These are phyloP conservation scores for Mermis nigrescens DNA, from an alignment of 2,888 invertebrate genomes.

Conservation along the genomic window DNA sequence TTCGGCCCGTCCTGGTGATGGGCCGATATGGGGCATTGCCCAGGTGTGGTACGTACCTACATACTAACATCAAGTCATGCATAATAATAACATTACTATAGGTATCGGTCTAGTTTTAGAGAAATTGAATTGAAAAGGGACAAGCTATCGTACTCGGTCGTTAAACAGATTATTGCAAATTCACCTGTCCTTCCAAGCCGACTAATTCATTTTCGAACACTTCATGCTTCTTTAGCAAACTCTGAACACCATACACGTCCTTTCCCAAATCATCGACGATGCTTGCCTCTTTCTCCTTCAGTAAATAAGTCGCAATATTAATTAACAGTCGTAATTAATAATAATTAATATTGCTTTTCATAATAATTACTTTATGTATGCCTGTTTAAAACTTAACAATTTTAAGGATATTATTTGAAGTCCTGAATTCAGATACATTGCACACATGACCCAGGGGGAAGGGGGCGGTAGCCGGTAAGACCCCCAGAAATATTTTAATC, in stretches of 20 bases:
- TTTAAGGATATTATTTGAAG: too few species aligned
- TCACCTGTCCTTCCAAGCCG: conserved; percentile 70
- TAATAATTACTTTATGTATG: too few species aligned
- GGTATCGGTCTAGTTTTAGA: neutral
- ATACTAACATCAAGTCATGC: too few species aligned
- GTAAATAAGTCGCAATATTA: conserved; percentile 5
- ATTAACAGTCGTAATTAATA: too few species aligned
- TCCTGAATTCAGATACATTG: neutral
- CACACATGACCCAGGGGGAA: too few species aligned
- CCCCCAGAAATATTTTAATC: neutral
- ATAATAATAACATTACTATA: neutral
- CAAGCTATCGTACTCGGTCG: neutral
- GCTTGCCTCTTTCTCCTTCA: conserved; percentile 57
- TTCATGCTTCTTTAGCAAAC: conserved; percentile 65
- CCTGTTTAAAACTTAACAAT: too few species aligned
- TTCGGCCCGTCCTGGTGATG: too few species aligned
- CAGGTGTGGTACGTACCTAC: too few species aligned
- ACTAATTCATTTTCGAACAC: conserved; percentile 78
- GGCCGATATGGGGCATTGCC: too few species aligned
- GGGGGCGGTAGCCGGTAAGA: too few species aligned
- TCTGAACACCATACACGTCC: conserved; percentile 65
- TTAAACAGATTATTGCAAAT: conserved; percentile 41
- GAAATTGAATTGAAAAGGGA: too few species aligned
- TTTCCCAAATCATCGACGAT: conserved; percentile 56
- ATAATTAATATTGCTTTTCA: too few species aligned